phyloP scores from a whole-genome alignment of 2,797 vertebrate genomes.

The Prionace glauca region DNA sequence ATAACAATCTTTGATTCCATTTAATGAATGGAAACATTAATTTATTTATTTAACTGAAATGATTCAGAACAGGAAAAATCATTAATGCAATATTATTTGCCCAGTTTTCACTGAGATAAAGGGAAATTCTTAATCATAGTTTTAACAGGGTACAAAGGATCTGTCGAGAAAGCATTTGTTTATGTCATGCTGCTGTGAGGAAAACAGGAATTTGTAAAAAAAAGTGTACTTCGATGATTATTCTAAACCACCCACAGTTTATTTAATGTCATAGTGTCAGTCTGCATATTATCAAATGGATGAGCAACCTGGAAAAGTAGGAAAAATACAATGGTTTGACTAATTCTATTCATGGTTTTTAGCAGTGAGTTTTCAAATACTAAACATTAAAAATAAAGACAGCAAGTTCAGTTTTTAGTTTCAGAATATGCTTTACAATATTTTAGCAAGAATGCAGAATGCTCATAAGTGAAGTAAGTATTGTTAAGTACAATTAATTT shows the following conservation, averaged over 20 bases:
- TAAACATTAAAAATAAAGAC: not conserved
- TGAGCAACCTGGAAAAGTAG: not conserved
- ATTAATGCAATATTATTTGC: not conserved
- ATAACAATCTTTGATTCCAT: not conserved
- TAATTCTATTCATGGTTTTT: not conserved
- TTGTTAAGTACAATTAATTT: not conserved
- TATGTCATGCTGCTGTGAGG: not conserved
- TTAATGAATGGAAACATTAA: not conserved
- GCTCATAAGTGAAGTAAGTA: not conserved
- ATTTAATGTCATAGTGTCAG: slow-evolving; percentile 23
- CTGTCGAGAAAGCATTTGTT: not conserved
- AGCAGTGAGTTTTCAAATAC: slow-evolving; percentile 23
- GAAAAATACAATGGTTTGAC: not conserved
- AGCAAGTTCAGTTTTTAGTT: not conserved
- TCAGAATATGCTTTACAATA: not conserved
- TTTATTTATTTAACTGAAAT: not conserved
- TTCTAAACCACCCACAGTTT: not conserved
- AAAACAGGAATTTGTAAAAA: not conserved
- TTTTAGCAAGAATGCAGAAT: not conserved
- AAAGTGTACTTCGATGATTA: not conserved
- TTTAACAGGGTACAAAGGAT: not conserved
- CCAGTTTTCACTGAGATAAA: not conserved
- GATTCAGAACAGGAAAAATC: not conserved
- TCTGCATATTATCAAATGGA: not conserved
- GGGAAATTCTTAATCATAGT: not conserved